phyloP scores from a whole-genome alignment of 1,140 invertebrate species.

The Danaus melanippus region DNA sequence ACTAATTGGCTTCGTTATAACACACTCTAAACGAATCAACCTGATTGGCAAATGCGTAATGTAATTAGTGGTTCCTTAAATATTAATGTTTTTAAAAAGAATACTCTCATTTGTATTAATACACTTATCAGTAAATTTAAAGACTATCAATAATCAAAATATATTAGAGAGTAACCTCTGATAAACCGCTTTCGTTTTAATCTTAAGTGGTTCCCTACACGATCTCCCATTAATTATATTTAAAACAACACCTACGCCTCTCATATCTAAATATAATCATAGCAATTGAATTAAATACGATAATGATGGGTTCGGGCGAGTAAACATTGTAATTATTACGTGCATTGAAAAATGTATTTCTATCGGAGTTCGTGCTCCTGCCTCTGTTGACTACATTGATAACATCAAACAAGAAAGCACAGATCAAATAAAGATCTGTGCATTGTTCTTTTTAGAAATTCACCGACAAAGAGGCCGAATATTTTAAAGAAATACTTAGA shows the following conservation, averaged over 20 bases:
- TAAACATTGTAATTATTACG: slow-evolving; percentile 52
- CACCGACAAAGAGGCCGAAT: too few species aligned
- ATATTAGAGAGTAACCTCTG: slow-evolving; percentile 25
- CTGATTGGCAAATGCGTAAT: slow-evolving; percentile 24
- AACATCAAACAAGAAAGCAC: too few species aligned
- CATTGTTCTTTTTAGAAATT: too few species aligned
- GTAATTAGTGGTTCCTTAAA: too few species aligned
- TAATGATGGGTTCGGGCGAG: slow-evolving; percentile 48
- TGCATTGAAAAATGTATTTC: slow-evolving; percentile 15
- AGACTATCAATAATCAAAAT: too few species aligned
- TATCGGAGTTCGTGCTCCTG: background rate
- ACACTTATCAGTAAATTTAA: too few species aligned
- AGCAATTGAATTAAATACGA: slow-evolving; percentile 67
- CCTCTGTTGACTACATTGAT: too few species aligned
- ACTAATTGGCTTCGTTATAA: slow-evolving; percentile 23
- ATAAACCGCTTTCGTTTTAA: slow-evolving; percentile 54
- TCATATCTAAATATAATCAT: slow-evolving; percentile 47
- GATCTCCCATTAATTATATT: slow-evolving; percentile 56
- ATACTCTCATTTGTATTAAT: too few species aligned
- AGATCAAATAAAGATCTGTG: too few species aligned
- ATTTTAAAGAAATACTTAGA: too few species aligned
- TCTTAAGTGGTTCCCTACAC: slow-evolving; percentile 65
- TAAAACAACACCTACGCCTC: slow-evolving; percentile 41
- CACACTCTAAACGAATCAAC: slow-evolving; percentile 22
- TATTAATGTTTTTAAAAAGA: too few species aligned